Percentiles rank a stretch among this genome's conserved stretches.
phyloP scores from a whole-genome alignment of 2,797 vertebrate species.

The Anguilla megastoma region DNA sequence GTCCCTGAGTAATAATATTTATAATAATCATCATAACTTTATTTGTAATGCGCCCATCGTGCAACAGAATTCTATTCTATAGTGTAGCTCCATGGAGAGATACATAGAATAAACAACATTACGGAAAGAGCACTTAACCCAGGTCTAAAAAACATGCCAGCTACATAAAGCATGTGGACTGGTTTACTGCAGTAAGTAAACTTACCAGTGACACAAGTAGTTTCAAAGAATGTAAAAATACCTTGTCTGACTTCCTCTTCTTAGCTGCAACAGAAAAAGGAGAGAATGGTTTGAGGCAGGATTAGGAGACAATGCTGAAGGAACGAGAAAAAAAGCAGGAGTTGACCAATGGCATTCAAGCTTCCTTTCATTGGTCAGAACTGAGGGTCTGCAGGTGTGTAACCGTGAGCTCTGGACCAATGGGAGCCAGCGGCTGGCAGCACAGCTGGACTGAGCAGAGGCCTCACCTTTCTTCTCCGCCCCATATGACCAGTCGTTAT shows the following conservation, averaged over 20 bases:
- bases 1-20: neutral
- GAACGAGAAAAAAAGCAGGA: neutral
- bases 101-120: neutral
- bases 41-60: neutral
- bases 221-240: constrained; percentile 57
- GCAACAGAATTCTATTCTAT: neutral
- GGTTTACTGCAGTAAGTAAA: neutral
- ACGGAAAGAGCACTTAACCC: neutral
- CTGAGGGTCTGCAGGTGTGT: neutral
- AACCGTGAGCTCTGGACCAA: neutral
- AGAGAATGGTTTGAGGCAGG: constrained; percentile 16
- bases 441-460: neutral
- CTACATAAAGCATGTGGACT: constrained; percentile 28
- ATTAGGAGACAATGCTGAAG: neutral
- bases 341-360: neutral
- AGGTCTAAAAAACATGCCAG: neutral
- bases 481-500: constrained; percentile 97
- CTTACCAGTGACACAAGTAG: constrained; percentile 30
- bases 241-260: constrained; percentile 96
- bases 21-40: neutral
- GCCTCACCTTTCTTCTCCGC: constrained; percentile 91
- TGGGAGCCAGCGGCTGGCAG: neutral
- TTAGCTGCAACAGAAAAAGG: constrained; percentile 73
- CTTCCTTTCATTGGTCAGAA: too few species aligned
- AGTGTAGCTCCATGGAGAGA: neutral